Evolutionary conservation across 2,888 invertebrate genomes (phyloP).

Genomic region (Papilio gigon): DNA sequence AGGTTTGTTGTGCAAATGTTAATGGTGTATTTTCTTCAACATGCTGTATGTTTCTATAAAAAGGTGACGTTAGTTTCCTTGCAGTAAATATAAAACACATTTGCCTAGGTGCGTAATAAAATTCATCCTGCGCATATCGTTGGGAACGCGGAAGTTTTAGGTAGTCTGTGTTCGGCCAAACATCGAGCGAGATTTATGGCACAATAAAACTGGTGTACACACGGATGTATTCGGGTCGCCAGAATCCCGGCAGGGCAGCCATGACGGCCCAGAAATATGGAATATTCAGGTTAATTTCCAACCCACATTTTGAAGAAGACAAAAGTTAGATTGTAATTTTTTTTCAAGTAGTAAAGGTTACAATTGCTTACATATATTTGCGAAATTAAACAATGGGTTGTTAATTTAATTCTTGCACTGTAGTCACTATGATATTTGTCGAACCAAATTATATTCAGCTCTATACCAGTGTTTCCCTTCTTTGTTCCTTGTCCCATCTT

Average conservation of each 20-base stretch:
- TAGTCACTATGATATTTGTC: background rate
- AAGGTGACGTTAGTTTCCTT: background rate
- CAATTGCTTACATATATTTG: background rate
- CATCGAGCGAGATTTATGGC: constrained; percentile 62
- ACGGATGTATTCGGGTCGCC: constrained; percentile 49
- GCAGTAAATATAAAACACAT: constrained; percentile 8
- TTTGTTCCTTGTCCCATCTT: too few species aligned
- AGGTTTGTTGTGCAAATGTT: too few species aligned
- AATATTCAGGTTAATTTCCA: constrained; percentile 12
- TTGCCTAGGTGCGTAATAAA: constrained; percentile 11
- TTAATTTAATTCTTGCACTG: too few species aligned
- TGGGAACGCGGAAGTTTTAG: constrained; percentile 37
- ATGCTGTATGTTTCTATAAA: background rate
- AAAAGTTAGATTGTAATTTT: background rate
- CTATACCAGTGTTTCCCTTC: too few species aligned
- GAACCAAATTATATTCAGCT: too few species aligned
- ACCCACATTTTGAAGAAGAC: constrained; percentile 2
- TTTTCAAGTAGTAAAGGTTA: background rate
- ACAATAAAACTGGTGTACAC: constrained; percentile 63
- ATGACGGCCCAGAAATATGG: constrained; percentile 1
- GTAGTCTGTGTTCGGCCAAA: constrained; percentile 54
- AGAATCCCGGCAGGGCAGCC: constrained; percentile 42
- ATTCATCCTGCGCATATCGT: constrained; percentile 16
- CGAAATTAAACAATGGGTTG: background rate
- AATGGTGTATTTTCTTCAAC: too few species aligned